Percentiles rank a stretch among this genome's conserved stretches.
phyloP scores from a whole-genome alignment of 1,140 invertebrate genomes.

The Zaprionus davidi region DNA sequence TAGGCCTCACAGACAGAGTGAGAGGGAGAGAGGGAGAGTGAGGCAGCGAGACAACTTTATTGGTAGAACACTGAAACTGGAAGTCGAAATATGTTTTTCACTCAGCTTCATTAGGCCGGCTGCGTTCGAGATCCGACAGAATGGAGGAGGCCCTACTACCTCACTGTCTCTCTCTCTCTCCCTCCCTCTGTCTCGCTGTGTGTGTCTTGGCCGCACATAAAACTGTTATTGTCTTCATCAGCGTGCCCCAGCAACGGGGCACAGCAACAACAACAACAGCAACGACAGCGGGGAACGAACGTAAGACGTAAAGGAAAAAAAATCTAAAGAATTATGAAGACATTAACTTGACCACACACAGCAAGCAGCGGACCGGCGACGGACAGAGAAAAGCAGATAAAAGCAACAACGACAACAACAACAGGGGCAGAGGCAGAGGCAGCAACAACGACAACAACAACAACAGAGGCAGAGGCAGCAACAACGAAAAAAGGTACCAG shows the following conservation, averaged over 20 bases:
- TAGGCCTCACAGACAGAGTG: constrained; percentile 42
- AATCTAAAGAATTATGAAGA: constrained; percentile 82
- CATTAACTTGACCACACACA: constrained; percentile 82
- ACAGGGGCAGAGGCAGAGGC: neutral
- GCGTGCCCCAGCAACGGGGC: constrained; percentile 55
- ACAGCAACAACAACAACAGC: constrained; percentile 27
- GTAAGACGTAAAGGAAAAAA: constrained; percentile 57
- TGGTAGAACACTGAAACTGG: constrained; percentile 42
- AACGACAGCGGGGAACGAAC: constrained; percentile 17
- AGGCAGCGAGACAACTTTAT: constrained; percentile 29
- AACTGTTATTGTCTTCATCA: constrained; percentile 83
- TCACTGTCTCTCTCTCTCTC: too few relatives aligned
- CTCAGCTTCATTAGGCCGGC: constrained; percentile 58
- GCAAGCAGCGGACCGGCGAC: constrained; percentile 58
- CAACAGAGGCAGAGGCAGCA: constrained; percentile 11
- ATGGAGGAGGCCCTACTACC: too few relatives aligned
- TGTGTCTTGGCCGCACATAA: constrained; percentile 65
- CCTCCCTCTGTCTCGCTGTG: neutral
- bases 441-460: constrained; percentile 8
- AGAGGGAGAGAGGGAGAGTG: neutral
- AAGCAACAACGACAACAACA: constrained; percentile 35
- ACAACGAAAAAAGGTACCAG: constrained; percentile 45
- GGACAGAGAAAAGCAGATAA: constrained; percentile 46
- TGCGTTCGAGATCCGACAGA: constrained; percentile 14
- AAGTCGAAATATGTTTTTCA: constrained; percentile 52